Conservation (phyloP, 37 sponge, comb jelly and placozoan genomes). For the Crambe crambe region DNA sequence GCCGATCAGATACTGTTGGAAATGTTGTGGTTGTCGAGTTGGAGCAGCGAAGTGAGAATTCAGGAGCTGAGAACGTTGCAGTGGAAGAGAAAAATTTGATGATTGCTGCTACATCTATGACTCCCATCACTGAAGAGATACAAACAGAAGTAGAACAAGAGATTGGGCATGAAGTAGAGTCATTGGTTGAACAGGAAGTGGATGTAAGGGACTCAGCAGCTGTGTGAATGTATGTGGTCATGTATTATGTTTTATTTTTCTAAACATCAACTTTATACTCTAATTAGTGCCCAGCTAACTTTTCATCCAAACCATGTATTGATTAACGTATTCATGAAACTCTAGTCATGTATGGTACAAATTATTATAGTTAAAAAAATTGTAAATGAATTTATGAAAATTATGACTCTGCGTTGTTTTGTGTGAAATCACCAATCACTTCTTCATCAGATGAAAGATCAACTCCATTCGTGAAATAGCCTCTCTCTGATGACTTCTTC, state of each 20-base stretch:
- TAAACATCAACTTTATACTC: no score
- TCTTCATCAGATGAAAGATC: conserved; percentile 15
- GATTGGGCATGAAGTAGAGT: background rate
- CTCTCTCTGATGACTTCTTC: background rate
- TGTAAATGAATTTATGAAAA: no score
- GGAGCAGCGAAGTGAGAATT: background rate
- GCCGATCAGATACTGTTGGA: background rate
- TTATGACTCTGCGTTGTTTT: no score
- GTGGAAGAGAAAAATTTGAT: background rate
- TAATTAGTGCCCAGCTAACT: no score
- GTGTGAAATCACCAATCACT: conserved; percentile 21
- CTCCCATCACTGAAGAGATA: background rate
- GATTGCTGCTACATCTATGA: background rate
- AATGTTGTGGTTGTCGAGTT: background rate
- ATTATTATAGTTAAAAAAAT: no score
- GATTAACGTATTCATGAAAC: no score
- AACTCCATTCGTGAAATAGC: conserved; percentile 19
- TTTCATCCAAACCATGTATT: no score
- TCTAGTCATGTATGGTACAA: no score
- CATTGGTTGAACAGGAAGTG: background rate
- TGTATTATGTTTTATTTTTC: no score
- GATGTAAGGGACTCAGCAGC: background rate
- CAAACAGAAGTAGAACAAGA: background rate
- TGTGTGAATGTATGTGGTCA: no score
- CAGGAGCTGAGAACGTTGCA: background rate